These are phyloP conservation scores for Trichonephila clavata DNA, from an alignment of 1,140 invertebrate genomes.

Conservation along the genomic window DNA sequence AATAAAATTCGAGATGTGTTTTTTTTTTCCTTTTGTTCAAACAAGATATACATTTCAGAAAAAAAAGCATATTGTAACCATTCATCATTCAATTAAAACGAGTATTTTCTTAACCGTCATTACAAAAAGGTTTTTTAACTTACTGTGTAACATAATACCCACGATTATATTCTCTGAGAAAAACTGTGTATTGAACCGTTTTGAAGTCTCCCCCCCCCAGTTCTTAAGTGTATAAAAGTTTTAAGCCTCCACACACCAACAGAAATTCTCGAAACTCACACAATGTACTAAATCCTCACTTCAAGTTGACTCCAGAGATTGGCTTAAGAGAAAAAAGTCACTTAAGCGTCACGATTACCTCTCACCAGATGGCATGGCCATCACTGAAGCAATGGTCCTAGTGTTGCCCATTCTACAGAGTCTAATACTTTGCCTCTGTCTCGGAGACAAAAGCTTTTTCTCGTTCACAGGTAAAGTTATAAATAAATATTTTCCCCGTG, in stretches of 20 bases:
- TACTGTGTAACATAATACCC: slow-evolving; percentile 29
- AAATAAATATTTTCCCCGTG: slow-evolving; percentile 52
- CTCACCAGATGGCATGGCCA: slow-evolving; percentile 5
- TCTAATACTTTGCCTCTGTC: slow-evolving; percentile 14
- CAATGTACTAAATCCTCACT: slow-evolving; percentile 37
- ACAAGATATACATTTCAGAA: no score
- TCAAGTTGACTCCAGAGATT: background rate
- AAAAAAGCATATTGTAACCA: no score
- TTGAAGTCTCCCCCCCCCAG: background rate
- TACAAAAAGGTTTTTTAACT: background rate
- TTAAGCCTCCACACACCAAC: background rate
- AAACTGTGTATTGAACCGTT: background rate
- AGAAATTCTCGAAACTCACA: background rate
- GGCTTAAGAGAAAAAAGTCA: slow-evolving; percentile 32
- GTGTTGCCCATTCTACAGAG: slow-evolving; percentile 1
- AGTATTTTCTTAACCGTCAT: background rate
- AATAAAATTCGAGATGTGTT: no score
- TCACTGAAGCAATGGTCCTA: slow-evolving; percentile 4
- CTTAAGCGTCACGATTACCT: slow-evolving; percentile 23
- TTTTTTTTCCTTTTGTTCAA: no score
- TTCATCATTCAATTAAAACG: no score
- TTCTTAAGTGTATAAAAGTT: background rate
- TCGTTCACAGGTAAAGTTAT: slow-evolving; percentile 57
- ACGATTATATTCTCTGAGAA: background rate
- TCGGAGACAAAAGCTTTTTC: slow-evolving; percentile 63